A percentile compares a stretch with the other conserved stretches of the same genome.
Evolutionary conservation across 2,113 vertebrate genomes (phyloP).

Genomic region (Ardeotis arabs): DNA sequence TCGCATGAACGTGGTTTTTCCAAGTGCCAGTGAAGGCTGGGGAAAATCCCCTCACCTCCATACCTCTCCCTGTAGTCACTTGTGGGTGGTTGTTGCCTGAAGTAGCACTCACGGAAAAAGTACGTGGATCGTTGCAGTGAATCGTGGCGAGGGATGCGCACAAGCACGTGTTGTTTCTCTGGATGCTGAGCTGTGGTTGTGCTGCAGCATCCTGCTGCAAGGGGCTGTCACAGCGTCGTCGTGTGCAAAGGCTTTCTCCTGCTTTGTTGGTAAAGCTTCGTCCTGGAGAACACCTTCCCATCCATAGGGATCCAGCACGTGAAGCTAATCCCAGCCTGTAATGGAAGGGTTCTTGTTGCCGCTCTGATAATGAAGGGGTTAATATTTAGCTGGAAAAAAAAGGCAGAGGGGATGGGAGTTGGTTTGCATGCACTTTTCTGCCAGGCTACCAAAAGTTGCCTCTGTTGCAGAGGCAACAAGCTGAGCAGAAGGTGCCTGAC

Average conservation of each 20-base stretch:
- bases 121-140: neutral
- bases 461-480: neutral
- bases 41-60: conserved; percentile 11
- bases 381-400: neutral
- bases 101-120: neutral
- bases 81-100: neutral
- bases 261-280: neutral
- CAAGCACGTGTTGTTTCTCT: neutral
- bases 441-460: neutral
- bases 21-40: neutral
- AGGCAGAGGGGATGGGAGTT: neutral
- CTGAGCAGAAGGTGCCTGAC: neutral
- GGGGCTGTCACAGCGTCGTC: neutral
- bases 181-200: neutral
- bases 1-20: neutral
- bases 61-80: neutral
- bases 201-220: neutral
- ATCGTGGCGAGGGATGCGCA: neutral
- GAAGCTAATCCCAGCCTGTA: neutral
- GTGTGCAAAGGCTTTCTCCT: neutral
- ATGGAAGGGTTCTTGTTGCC: neutral
- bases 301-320: neutral
- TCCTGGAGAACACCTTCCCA: neutral
- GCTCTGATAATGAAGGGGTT: neutral
- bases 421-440: neutral